Evolutionary conservation across 2,888 invertebrate species (phyloP).

Genomic region (Athalia circularis): DNA sequence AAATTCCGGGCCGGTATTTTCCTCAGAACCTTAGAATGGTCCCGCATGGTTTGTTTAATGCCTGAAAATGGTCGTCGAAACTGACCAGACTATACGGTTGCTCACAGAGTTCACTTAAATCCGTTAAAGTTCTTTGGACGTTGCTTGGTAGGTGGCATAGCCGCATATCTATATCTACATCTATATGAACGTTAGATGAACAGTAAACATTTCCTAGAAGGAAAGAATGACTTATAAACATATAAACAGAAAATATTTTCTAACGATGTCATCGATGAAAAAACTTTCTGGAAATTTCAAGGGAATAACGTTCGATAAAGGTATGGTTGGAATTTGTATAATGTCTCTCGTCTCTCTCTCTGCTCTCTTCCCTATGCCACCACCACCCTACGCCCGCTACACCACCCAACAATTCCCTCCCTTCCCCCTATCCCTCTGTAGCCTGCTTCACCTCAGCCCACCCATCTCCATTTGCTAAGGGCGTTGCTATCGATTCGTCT

Average conservation of each 20-base stretch:
- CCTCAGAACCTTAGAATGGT: neutral
- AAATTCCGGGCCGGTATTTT: neutral
- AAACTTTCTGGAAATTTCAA: conserved; percentile 41
- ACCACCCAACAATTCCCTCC: conserved; percentile 28
- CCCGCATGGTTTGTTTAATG: neutral
- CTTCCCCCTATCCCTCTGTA: neutral
- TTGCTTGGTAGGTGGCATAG: neutral
- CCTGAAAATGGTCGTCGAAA: neutral
- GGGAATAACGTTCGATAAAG: conserved; percentile 44
- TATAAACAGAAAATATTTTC: conserved; percentile 18
- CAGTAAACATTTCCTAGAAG: conserved; percentile 12
- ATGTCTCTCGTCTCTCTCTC: conserved; percentile 39
- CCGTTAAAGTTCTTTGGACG: neutral
- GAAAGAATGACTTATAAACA: neutral
- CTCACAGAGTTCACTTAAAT: neutral
- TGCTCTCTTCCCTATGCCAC: conserved; percentile 34
- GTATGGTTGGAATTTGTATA: conserved; percentile 44
- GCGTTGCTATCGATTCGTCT: conserved; percentile 46
- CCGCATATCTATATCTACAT: too few relatives aligned
- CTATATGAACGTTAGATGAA: neutral
- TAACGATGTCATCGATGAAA: conserved; percentile 23
- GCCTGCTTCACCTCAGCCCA: conserved; percentile 33
- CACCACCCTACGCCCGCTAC: conserved; percentile 28
- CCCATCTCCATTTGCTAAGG: conserved; percentile 43
- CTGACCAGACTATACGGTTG: neutral